Percentiles rank a stretch among this genome's conserved stretches.
phyloP scores from a whole-genome alignment of 2,888 invertebrate genomes.

The Lithophane leautieri region DNA sequence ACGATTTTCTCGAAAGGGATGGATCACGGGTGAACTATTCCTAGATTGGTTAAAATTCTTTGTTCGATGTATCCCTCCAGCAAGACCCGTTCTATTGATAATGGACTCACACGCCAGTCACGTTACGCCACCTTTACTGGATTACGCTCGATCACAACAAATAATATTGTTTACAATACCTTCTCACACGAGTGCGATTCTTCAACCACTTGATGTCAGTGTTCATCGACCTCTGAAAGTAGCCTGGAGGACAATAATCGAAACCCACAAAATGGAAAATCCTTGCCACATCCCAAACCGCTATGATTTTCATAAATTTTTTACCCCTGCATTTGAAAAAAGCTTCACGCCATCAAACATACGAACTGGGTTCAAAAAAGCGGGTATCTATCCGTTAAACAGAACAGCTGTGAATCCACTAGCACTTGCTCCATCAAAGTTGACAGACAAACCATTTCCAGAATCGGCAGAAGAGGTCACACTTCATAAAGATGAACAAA shows the following conservation, averaged over 20 bases:
- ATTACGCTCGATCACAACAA: constrained; percentile 42
- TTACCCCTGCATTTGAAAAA: constrained; percentile 48
- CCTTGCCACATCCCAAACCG: constrained; percentile 29
- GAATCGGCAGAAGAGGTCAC: constrained; percentile 21
- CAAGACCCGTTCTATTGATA: constrained; percentile 54
- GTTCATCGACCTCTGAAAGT: constrained; percentile 39
- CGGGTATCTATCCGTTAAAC: constrained; percentile 19
- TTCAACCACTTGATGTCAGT: constrained; percentile 57
- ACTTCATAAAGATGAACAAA: constrained; percentile 7
- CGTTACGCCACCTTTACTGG: constrained; percentile 45
- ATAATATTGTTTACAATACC: constrained; percentile 55
- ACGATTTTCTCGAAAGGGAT: constrained; percentile 60
- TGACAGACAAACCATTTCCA: constrained; percentile 11
- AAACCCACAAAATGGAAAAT: constrained; percentile 27
- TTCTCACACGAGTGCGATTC: constrained; percentile 55
- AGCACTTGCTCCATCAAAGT: constrained; percentile 10
- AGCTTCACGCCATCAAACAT: constrained; percentile 40
- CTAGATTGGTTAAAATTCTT: constrained; percentile 62
- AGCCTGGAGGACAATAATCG: constrained; percentile 33
- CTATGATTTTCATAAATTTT: constrained; percentile 44
- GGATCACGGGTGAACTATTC: constrained; percentile 62
- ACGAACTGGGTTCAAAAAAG: constrained; percentile 19
- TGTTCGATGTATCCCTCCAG: constrained; percentile 52
- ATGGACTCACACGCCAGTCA: constrained; percentile 63
- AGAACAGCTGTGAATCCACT: constrained; percentile 19